A percentile compares a stretch with the other conserved stretches of the same genome.
Conservation (phyloP, 1,140 invertebrate genomes). For the Drosophila eugracilis region DNA sequence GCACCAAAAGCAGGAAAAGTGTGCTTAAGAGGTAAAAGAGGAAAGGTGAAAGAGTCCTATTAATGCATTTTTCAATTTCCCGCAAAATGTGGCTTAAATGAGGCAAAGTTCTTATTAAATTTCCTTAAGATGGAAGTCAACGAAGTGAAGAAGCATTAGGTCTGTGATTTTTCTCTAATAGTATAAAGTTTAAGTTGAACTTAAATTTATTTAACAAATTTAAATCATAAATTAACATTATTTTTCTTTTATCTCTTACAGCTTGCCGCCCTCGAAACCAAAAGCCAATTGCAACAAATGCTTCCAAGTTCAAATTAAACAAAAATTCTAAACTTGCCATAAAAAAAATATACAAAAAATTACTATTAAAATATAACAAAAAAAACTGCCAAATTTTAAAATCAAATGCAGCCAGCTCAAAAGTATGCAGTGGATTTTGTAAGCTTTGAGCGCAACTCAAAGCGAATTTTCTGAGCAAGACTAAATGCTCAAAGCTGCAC, state of each 20-base stretch:
- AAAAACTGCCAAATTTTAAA: constrained; percentile 42
- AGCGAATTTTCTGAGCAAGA: constrained; percentile 6
- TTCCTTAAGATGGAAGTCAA: background rate
- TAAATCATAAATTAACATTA: background rate
- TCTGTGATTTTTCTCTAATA: no score
- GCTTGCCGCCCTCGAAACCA: constrained; percentile 22
- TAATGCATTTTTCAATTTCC: constrained; percentile 30
- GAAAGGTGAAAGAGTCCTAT: constrained; percentile 17
- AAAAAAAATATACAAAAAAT: constrained; percentile 11
- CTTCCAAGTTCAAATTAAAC: constrained; percentile 40
- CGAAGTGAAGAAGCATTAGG: background rate
- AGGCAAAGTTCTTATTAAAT: constrained; percentile 6
- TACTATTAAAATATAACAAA: background rate
- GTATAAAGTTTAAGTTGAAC: no score
- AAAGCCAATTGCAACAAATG: constrained; percentile 49
- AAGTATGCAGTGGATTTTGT: constrained; percentile 48
- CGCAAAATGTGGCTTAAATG: constrained; percentile 16
- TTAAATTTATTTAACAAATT: no score
- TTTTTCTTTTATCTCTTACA: constrained; percentile 25
- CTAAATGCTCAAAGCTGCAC: constrained; percentile 48
- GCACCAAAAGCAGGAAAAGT: constrained; percentile 17
- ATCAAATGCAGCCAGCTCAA: constrained; percentile 14
- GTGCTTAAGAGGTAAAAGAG: constrained; percentile 17
- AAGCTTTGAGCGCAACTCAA: constrained; percentile 23
- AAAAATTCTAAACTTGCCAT: constrained; percentile 45